A percentile compares a stretch with the other conserved stretches of the same genome.
These are phyloP conservation scores for Cremastinae sp. DNA, from an alignment of 2,888 invertebrate species.

Conservation along the genomic window DNA sequence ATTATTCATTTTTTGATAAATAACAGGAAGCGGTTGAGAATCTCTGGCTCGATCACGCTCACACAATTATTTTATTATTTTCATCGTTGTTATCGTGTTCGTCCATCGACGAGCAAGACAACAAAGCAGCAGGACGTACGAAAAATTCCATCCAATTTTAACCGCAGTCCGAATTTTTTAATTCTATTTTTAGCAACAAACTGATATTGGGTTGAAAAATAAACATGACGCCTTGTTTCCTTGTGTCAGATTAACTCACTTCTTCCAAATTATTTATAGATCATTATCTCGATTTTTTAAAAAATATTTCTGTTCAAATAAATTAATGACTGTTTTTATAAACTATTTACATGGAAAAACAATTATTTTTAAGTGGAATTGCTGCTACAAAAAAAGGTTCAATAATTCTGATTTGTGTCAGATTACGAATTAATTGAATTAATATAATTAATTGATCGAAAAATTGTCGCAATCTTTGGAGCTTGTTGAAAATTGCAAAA, in stretches of 20 bases:
- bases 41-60: slow-evolving; percentile 15
- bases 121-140: slow-evolving; percentile 14
- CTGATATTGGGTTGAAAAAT: not conserved
- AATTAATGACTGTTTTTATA: no score
- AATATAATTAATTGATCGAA: no score
- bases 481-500: not conserved
- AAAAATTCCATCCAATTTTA: slow-evolving; percentile 14
- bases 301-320: no score
- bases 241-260: no score
- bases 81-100: no score
- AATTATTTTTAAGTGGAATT: no score
- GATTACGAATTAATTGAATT: no score
- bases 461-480: no score
- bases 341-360: no score
- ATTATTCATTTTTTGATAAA: slow-evolving; percentile 12
- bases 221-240: not conserved
- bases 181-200: not conserved
- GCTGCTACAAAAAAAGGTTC: no score
- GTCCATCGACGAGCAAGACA: slow-evolving; percentile 6
- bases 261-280: no score
- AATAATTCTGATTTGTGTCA: not conserved
- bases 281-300: no score
- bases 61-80: slow-evolving; percentile 36
- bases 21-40: slow-evolving; percentile 60
- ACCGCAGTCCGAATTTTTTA: not conserved